A percentile compares a stretch with the other conserved stretches of the same genome.
Conservation (phyloP, 2,888 invertebrate species). For the Drosophila suboccidentalis region DNA sequence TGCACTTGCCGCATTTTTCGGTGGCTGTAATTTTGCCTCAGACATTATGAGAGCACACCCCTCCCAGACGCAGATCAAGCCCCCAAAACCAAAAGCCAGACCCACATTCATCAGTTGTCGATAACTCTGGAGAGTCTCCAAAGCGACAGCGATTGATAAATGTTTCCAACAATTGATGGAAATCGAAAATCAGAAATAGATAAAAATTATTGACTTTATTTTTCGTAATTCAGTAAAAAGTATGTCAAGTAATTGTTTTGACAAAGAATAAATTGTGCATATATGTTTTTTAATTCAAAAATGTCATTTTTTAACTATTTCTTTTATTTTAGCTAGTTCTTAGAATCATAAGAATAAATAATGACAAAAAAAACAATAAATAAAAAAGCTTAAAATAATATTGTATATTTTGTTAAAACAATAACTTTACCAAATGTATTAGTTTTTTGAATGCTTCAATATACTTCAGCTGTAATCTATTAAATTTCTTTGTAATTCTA, state of each 20-base stretch:
- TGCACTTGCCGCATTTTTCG: slow-evolving; percentile 63
- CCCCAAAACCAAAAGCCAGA: neutral
- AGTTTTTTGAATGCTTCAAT: neutral
- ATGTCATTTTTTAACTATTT: neutral
- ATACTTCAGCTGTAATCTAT: neutral
- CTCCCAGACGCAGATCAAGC: slow-evolving; percentile 9
- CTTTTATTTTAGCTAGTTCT: neutral
- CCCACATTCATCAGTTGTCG: slow-evolving; percentile 3
- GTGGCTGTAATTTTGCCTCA: slow-evolving; percentile 61
- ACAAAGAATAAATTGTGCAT: neutral
- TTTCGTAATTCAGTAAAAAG: neutral
- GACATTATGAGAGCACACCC: slow-evolving; percentile 54
- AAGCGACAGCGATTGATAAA: slow-evolving; percentile 6
- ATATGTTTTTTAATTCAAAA: neutral
- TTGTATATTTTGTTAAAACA: neutral
- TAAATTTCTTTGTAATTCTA: neutral
- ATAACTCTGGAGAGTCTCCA: slow-evolving; percentile 4
- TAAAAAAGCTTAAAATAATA: too few species aligned
- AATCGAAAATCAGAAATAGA: neutral
- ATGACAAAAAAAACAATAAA: neutral
- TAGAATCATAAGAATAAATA: neutral
- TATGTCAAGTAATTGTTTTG: neutral
- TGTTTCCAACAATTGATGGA: neutral
- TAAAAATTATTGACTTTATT: neutral
- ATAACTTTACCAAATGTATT: neutral